phyloP scores from a whole-genome alignment of 2,113 vertebrate genomes.

The Saccopteryx leptura region DNA sequence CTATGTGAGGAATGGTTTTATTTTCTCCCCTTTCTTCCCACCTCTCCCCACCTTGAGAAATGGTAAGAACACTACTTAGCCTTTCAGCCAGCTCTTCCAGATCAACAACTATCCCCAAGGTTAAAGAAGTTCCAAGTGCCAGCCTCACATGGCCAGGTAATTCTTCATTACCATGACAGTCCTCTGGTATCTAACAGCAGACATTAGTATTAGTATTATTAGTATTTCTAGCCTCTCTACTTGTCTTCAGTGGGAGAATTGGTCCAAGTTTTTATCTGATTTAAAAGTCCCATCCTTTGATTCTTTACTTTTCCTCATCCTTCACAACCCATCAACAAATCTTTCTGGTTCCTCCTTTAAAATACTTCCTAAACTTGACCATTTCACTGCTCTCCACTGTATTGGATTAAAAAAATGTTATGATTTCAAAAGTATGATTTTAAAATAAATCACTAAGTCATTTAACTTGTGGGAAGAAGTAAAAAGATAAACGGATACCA shows the following conservation, averaged over 20 bases:
- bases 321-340: not conserved
- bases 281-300: not conserved
- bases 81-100: not conserved
- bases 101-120: not conserved
- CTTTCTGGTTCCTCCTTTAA: constrained; percentile 28
- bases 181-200: not conserved
- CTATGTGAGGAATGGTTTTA: not conserved
- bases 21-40: not conserved
- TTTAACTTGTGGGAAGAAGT: not conserved
- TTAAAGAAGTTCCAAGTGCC: not conserved
- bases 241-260: not conserved
- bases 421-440: constrained; percentile 17
- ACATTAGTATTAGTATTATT: not conserved
- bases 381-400: not conserved
- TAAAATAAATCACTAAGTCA: not conserved
- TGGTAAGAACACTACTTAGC: not conserved
- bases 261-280: not conserved
- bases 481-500: not conserved
- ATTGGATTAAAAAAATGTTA: not conserved
- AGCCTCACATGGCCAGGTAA: not conserved
- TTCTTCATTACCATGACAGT: not conserved
- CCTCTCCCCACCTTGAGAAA: not conserved
- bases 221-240: not conserved
- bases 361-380: not conserved
- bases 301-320: not conserved